Evolutionary conservation across 2,797 vertebrate genomes (phyloP).

Genomic region (Halcyon leucocephala): DNA sequence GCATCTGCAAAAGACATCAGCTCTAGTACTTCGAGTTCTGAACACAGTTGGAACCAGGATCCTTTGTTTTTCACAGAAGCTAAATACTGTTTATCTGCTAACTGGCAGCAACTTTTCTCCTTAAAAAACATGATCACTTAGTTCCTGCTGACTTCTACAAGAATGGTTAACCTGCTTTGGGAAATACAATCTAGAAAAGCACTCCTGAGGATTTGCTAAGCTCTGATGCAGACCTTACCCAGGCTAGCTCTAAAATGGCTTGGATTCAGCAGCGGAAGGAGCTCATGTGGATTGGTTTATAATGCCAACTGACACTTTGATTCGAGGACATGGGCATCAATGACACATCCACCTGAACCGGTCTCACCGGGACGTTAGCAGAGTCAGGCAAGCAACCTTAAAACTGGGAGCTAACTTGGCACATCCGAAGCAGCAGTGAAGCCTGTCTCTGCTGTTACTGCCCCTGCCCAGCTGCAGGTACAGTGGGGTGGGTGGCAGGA

Average conservation of each 20-base stretch:
- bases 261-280: background rate
- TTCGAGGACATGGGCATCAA: background rate
- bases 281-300: background rate
- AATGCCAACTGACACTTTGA: background rate
- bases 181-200: background rate
- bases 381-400: background rate
- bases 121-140: background rate
- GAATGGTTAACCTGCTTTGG: background rate
- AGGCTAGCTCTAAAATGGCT: background rate
- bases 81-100: constrained; percentile 28
- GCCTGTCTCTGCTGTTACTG: background rate
- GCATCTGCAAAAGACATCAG: constrained; percentile 23
- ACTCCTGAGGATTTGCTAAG: background rate
- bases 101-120: background rate
- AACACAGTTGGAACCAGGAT: background rate
- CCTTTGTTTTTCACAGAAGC: constrained; percentile 33
- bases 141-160: background rate
- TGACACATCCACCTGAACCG: background rate
- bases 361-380: background rate
- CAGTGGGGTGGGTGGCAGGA: background rate
- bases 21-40: background rate
- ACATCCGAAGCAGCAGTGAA: background rate
- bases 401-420: background rate
- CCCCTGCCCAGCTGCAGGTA: background rate
- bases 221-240: background rate